phyloP scores from a whole-genome alignment of 2,113 vertebrate genomes.

The Sakesphorus luctuosus region DNA sequence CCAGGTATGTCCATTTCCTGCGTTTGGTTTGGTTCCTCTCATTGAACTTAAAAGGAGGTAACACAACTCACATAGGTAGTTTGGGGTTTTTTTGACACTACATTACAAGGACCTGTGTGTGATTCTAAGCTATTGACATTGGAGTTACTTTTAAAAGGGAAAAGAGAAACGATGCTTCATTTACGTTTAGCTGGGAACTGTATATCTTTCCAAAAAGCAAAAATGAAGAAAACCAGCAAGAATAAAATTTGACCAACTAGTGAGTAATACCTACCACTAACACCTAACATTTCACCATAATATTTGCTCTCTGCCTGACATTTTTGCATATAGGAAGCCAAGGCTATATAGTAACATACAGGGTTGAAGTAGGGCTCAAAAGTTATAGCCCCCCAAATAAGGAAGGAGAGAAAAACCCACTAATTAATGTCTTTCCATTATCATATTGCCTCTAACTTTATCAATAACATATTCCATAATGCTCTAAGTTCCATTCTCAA shows the following conservation, averaged over 20 bases:
- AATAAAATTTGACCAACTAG: background rate
- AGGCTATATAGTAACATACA: background rate
- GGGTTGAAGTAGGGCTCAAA: background rate
- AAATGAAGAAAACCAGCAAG: background rate
- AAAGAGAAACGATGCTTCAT: background rate
- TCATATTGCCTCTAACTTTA: conserved; percentile 38
- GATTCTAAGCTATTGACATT: background rate
- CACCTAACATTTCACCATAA: background rate
- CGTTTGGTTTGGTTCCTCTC: background rate
- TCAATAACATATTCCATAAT: conserved; percentile 33
- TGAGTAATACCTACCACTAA: background rate
- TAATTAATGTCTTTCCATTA: conserved; percentile 3
- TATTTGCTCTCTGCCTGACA: background rate
- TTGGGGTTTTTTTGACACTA: background rate
- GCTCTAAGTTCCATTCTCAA: conserved; percentile 20
- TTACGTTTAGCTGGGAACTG: background rate
- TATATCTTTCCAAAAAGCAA: background rate
- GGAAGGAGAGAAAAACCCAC: background rate
- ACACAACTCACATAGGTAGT: background rate
- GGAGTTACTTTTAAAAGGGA: background rate
- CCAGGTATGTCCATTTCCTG: background rate
- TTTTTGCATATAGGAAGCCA: background rate
- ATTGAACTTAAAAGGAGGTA: background rate
- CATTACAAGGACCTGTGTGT: background rate
- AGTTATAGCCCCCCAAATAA: background rate